These are phyloP conservation scores for Pinna nobilis DNA, from an alignment of 1,140 invertebrate genomes.

Conservation along the genomic window DNA sequence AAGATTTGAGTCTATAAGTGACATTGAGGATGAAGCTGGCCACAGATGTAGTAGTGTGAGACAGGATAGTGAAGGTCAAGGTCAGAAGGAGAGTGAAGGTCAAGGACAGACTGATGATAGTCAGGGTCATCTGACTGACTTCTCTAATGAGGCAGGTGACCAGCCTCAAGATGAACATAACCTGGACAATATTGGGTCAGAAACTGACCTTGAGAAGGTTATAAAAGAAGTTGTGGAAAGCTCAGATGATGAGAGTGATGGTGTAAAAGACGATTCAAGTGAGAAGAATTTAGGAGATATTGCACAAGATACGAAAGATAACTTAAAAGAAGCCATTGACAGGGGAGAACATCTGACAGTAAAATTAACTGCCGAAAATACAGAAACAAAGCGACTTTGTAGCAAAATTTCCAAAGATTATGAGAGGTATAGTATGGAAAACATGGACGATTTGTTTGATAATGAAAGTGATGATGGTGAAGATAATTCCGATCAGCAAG, in stretches of 20 bases:
- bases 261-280: background rate
- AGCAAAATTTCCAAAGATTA: constrained; percentile 56
- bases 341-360: constrained; percentile 48
- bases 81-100: constrained; percentile 1
- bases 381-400: constrained; percentile 37
- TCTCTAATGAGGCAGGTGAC: background rate
- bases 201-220: background rate
- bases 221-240: background rate
- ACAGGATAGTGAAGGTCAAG: no score
- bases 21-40: no score
- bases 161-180: background rate
- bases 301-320: constrained; percentile 35
- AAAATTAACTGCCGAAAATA: constrained; percentile 45
- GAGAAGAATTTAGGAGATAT: constrained; percentile 11
- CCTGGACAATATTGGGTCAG: background rate
- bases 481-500: constrained; percentile 24
- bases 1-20: no score
- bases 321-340: constrained; percentile 50
- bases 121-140: background rate
- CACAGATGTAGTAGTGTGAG: no score
- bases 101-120: constrained; percentile 3
- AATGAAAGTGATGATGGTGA: constrained; percentile 53
- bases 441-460: constrained; percentile 66
- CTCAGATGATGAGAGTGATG: constrained; percentile 1
- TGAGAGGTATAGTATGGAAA: constrained; percentile 58